phyloP scores from a whole-genome alignment of 2,113 vertebrate species.

The Festucalex cinctus region DNA sequence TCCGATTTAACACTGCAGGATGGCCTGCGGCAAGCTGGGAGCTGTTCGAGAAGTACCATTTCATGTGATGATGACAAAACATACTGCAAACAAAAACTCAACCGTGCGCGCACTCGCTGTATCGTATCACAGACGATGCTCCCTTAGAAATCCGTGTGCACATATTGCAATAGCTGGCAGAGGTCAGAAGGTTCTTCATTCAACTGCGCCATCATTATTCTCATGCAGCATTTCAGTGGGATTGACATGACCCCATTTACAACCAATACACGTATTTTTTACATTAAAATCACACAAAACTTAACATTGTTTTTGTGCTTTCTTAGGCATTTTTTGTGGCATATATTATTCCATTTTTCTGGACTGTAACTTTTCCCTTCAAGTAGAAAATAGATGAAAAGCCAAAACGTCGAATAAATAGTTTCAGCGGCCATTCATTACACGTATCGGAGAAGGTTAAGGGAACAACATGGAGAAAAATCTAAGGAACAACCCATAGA shows the following conservation, averaged over 20 bases:
- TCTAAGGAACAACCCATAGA: not conserved
- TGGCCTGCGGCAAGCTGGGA: conserved; percentile 55
- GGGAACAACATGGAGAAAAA: no score
- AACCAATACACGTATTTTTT: no score
- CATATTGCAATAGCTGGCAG: not conserved
- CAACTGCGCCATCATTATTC: no score
- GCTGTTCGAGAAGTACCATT: conserved; percentile 41
- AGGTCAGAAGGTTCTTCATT: no score
- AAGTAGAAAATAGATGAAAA: not conserved
- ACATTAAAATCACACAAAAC: no score
- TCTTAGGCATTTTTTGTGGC: no score
- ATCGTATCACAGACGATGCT: conserved; percentile 21
- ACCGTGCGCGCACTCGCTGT: conserved; percentile 7
- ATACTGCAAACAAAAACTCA: conserved; percentile 28
- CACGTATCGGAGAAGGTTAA: not conserved
- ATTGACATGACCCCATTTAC: no score
- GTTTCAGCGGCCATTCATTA: not conserved
- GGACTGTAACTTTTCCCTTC: not conserved
- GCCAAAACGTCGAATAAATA: not conserved
- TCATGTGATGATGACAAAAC: conserved; percentile 23
- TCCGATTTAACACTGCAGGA: conserved; percentile 60
- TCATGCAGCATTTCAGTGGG: no score
- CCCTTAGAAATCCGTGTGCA: conserved; percentile 27
- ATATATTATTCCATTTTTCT: no score
- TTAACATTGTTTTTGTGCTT: no score